These are phyloP conservation scores for Montipora efflorescens DNA, from an alignment of 64 coral and sea anemone genomes.

Conservation along the genomic window DNA sequence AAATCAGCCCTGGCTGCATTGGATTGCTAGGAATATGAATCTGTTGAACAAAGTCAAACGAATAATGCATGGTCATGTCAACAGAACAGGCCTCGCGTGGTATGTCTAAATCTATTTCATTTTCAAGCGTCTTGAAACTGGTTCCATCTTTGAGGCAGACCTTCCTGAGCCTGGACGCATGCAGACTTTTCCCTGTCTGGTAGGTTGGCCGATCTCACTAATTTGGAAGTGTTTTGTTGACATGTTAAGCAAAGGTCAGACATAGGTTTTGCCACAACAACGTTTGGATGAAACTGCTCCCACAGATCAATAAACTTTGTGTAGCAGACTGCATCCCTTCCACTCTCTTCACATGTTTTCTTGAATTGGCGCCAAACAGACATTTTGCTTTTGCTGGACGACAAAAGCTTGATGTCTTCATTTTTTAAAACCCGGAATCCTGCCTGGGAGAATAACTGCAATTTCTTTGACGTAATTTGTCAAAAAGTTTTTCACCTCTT, in stretches of 20 bases:
- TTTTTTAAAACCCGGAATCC: conserved; percentile 54
- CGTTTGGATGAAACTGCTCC: conserved; percentile 48
- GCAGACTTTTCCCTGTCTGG: conserved; percentile 34
- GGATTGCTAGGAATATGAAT: too few species aligned
- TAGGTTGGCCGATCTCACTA: conserved; percentile 18
- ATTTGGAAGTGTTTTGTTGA: conserved; percentile 57
- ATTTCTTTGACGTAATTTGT: conserved; percentile 65
- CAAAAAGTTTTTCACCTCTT: conserved; percentile 29
- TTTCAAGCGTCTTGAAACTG: not conserved
- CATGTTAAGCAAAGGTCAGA: conserved; percentile 52
- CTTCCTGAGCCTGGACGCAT: conserved; percentile 14
- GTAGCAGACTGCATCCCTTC: conserved; percentile 5
- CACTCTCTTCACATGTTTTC: not conserved
- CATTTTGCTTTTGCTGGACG: conserved; percentile 29
- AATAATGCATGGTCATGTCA: not conserved
- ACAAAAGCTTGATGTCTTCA: conserved; percentile 35
- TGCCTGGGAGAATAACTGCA: conserved; percentile 43
- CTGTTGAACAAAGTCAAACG: too few species aligned
- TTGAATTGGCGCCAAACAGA: conserved; percentile 1
- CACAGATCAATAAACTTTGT: conserved; percentile 38
- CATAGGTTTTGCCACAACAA: conserved; percentile 49
- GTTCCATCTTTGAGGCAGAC: conserved; percentile 6
- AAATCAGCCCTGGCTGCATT: too few species aligned
- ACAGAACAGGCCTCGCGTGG: not conserved
- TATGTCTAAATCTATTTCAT: not conserved